Evolutionary conservation across 1,140 invertebrate species (phyloP), one percentile per base, ranked within the genome.

Genomic region (Chelonus insularis): DNA sequence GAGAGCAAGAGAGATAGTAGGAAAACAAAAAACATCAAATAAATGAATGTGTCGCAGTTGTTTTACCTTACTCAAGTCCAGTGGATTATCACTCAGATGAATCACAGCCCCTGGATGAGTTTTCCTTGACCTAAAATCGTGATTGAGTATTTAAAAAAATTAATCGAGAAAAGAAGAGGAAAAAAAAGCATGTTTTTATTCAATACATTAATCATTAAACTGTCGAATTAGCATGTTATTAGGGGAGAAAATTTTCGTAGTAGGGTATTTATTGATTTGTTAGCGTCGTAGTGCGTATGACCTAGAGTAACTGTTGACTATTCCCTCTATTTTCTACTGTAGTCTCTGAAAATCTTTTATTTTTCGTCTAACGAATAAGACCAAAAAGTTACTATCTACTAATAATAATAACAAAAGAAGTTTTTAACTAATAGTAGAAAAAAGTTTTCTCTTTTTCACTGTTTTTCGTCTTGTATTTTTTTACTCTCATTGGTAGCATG

Each of bases 31-130:
- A n/a, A n/a, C n/a, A n/a, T n/a, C n/a, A n/a, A n/a, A n/a, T n/a
- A n/a, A n/a, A n/a, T n/a, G n/a, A n/a, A n/a, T n/a, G n/a, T n/a
- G n/a, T n/a, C n/a, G n/a, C n/a, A n/a, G n/a, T n/a, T n/a, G n/a
- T n/a, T n/a, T n/a, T 85, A 97, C 94, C 87, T 97, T 97, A 84
- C 91, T 96, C 68, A 93, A 86, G 84, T 98, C 96, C 74, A 93
- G 84, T 66, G 96, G 95, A 84, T 95, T 96, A 85, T 98, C 96
- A 84, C 92, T 94, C 72, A 98, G 87, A 83, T 96, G 94, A 68
- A 98, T 90, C 65, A 98, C 91, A 63, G 92, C 84, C 61, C 96
- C 96, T 56, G 96, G 96, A 86, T 97, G 95, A 66, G 92, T 96
- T 83, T 93, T 94, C 76, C 94, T 87, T 74, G 90, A 93, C 72